phyloP scores from a whole-genome alignment of 2,113 vertebrate species.

The Prunella himalayana region DNA sequence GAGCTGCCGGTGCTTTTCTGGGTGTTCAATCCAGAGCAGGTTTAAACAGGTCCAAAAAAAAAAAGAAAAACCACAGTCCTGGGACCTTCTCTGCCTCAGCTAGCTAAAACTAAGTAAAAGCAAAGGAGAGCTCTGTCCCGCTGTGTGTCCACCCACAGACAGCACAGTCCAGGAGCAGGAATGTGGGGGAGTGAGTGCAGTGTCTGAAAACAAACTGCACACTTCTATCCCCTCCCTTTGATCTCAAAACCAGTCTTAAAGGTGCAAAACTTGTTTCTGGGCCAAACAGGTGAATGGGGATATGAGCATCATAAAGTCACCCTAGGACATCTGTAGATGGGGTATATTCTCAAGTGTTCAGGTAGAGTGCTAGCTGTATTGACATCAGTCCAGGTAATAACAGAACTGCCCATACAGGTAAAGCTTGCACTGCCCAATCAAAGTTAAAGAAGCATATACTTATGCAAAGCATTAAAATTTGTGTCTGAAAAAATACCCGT shows the following conservation, averaged over 20 bases:
- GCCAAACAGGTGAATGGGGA: not conserved
- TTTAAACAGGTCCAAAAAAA: not conserved
- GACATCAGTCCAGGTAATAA: fast-evolving
- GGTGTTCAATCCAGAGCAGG: not conserved
- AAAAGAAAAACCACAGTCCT: not conserved
- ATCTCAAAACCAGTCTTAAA: not conserved
- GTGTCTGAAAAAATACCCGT: not conserved
- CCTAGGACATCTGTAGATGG: not conserved
- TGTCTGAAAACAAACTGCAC: not conserved
- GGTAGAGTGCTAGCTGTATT: not conserved
- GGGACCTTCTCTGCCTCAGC: not conserved
- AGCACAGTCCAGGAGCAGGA: not conserved
- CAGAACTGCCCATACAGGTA: not conserved
- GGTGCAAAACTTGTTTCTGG: not conserved
- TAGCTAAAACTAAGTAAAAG: not conserved
- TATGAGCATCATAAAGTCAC: not conserved
- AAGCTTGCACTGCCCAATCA: fast-evolving
- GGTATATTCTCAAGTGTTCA: not conserved
- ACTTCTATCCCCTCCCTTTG: not conserved
- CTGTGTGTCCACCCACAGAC: not conserved
- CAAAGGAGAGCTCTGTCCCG: not conserved
- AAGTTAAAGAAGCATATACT: not conserved
- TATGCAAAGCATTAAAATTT: not conserved
- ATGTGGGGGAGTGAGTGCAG: not conserved
- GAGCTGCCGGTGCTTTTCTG: not conserved